Base-by-base conservation (phyloP, 2,888 invertebrate genomes). In the Drosophila quinaria region DNA sequence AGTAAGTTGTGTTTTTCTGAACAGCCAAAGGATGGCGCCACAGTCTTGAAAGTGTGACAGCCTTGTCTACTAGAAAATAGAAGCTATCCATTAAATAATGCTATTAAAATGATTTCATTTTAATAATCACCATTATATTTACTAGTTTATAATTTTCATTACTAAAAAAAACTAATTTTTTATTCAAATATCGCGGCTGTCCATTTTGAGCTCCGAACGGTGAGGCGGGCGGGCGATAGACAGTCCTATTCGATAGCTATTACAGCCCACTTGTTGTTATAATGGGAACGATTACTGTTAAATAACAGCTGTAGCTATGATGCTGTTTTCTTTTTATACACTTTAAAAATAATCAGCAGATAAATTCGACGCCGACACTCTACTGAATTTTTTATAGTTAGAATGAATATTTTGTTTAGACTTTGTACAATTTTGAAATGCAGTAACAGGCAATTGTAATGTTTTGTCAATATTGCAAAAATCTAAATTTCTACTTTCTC, bases 401-500 rank as follows among this genome's bases (percentile, higher is more conserved):
- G 10, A 10, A 10, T 10, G 1, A 3, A 10, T 10, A 41, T 9
- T 17, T 41, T 41, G 8, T 31, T 49, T 31, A 5, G 1, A 3
- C 2, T 15, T 8, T 29, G 10, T 4, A 29, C 10, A 47, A 4
- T 11, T 47, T 17, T 9, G 2, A 8, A 41, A 17, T 9, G 9
- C 9, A 41, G 3, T 41, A 9, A 4, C 1, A 13, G 1, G 22
- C 22, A 17, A 50, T 3, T 33, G 35, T 19, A 1, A 50, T 33
- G 13, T 15, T 33, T 33, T 13, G 17, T 13, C 19, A 9, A 1
- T 8, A 11, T 13, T 8, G 9, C 10, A 11, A 17, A 31, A 33
- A n/a, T n/a, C 19, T 22, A 25, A 25, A 29, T 6, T 10, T 1
- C 4, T 4, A 58, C 58, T 58, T 58, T 58, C 58, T 11, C 58